Conservation (phyloP, 2,797 vertebrate species). For the Myotis findleyi region DNA sequence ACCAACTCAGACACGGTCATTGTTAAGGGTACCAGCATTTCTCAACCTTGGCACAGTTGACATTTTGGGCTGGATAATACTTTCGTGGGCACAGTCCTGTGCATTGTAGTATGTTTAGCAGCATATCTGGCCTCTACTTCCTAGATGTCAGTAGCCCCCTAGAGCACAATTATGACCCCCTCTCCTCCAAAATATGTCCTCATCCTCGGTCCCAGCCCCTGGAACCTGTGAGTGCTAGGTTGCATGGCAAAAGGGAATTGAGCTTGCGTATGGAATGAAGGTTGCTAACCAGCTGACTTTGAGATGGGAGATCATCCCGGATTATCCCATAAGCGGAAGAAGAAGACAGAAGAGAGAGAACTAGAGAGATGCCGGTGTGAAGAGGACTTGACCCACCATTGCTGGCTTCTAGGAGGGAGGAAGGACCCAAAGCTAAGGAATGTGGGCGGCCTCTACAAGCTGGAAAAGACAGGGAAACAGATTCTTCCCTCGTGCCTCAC, state of each 20-base stretch:
- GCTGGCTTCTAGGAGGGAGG: neutral
- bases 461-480: neutral
- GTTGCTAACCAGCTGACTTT: neutral
- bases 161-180: neutral
- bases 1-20: neutral
- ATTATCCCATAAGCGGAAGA: neutral
- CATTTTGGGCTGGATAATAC: neutral
- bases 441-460: neutral
- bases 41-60: neutral
- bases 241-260: neutral
- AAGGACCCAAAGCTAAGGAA: neutral
- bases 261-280: neutral
- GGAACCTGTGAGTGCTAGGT: neutral
- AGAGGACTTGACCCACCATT: neutral
- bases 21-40: neutral
- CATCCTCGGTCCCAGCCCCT: accelerated
- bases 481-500: neutral
- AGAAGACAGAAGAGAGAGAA: neutral
- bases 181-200: neutral
- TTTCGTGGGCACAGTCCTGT: neutral
- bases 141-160: neutral
- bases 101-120: neutral
- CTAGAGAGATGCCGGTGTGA: neutral
- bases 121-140: neutral
- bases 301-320: neutral